A percentile compares a stretch with the other conserved stretches of the same genome.
phyloP scores from a whole-genome alignment of 2,113 vertebrate genomes.

The Scophthalmus maximus region DNA sequence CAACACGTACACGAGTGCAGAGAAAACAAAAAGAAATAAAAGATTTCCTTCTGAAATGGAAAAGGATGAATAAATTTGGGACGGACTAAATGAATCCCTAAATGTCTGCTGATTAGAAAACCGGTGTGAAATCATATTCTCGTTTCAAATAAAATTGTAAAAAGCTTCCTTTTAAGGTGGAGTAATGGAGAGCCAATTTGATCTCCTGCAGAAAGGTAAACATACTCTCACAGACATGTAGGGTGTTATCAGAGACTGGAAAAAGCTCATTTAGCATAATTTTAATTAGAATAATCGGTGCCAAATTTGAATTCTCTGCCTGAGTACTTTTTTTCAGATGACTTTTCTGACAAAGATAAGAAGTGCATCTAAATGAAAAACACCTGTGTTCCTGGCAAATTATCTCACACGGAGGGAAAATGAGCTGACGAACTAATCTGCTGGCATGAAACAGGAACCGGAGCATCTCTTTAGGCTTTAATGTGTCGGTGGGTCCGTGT shows the following conservation, averaged over 20 bases:
- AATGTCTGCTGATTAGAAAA: constrained; percentile 79
- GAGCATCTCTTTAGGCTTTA: constrained; percentile 26
- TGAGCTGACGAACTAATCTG: constrained; percentile 44
- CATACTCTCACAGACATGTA: constrained; percentile 65
- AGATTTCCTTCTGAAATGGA: constrained; percentile 61
- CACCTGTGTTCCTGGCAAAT: constrained; percentile 68
- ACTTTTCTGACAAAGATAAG: constrained; percentile 62
- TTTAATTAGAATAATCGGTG: constrained; percentile 78
- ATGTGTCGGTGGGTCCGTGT: constrained; percentile 6
- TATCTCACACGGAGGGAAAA: constrained; percentile 48
- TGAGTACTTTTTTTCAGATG: constrained; percentile 59
- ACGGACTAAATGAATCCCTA: constrained; percentile 71
- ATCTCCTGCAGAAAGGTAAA: constrained; percentile 77
- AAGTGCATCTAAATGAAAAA: constrained; percentile 63
- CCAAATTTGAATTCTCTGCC: constrained; percentile 75
- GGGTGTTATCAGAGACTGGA: constrained; percentile 63
- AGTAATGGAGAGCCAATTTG: constrained; percentile 80
- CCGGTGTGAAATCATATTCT: constrained; percentile 78
- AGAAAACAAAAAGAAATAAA: constrained; percentile 76
- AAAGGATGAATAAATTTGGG: constrained; percentile 56
- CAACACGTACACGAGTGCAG: constrained; percentile 32
- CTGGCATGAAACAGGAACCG: background rate
- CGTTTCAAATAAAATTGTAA: constrained; percentile 77
- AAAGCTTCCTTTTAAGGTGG: constrained; percentile 72
- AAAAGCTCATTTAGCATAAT: constrained; percentile 75